Evolutionary conservation across 2,797 vertebrate genomes (phyloP), one percentile per base, ranked within the genome.

Genomic region (Paramormyrops hopkinsi): DNA sequence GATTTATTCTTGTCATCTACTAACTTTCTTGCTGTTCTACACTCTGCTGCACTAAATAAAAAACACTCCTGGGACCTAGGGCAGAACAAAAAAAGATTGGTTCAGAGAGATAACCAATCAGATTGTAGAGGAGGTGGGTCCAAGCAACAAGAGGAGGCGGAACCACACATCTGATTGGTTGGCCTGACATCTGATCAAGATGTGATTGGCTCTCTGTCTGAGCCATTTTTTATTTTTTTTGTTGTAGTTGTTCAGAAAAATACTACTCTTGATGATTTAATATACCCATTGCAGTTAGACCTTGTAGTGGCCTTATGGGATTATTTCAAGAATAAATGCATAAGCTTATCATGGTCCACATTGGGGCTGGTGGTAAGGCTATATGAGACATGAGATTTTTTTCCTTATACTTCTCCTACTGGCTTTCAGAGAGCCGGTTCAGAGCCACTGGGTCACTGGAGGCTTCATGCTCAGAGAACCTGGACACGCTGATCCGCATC

Each of bases 371-470:
- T 48, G 79, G 17, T 46, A 48, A 7, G 17, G 17, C 2, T 46
- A 44, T 2, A 14, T 3, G 14, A 53, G 51, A 53, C 14, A 48
- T 8, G 44, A 19, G n/a, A 0, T 82, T 56, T 56, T n/a, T 56
- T 59, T 56, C 7, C 37, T 41, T 62, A 62, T 22, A 62, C 59
- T 25, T 56, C 3, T 73, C 46, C 25, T 44, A 11, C 44, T 83
- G 93, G 89, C 88, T 92, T 93, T 85, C 95, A 99, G 98, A 99
- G 96, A 95, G 94, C 93, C 97, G 95, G 94, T 95, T 96, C 95
- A 97, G 93, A 92, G 91, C 95, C 90, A 93, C 94, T 59, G 92
- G 93, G 88, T 92, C 91, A 46, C 46, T 88, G 41, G 91, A 92
- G 51, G 89, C 91, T 90, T 69, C 48, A 54, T 69, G 90, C 79